Base-by-base conservation (phyloP, 2,797 vertebrate species). In the Ceyx erithaca region DNA sequence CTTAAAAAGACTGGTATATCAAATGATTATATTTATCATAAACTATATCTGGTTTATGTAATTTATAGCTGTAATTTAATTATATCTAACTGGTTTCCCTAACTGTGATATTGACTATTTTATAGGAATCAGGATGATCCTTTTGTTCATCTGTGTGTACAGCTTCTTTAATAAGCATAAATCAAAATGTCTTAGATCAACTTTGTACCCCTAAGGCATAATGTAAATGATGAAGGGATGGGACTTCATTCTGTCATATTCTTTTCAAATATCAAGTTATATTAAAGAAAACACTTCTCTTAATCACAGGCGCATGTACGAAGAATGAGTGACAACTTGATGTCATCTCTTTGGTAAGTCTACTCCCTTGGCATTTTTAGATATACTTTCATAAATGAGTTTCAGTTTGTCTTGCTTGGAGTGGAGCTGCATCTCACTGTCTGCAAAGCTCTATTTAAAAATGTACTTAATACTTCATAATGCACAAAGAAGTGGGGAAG, bases 241-340 rank as follows among this genome's bases (percentile, higher is more conserved):
- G 92, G 90, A 94, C 87, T 93, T 97, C 84, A 82, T 95, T 97
- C 96, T 97, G 94, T 97, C 95, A 93, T 97, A 94, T 94, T 96
- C 96, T 96, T 94, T 96, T 98, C 92, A 97, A 97, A 98, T 97
- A 97, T 95, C 97, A 97, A 95, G 85, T 96, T 97, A 94, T 97
- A 97, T 97, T 98, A 98, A 97, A 97, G 96, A 97, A 97, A 98
- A 96, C 94, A 97, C 97, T 97, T 97, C 94, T 96, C 91, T 96
- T 95, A 92, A 95, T 97, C 97, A 97, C 95, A 97, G 95, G 95
- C 96, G 88, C 67, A 10, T 91, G 68, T 80, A 92, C 25, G n/a
- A 93, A 81, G 90, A 72, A 62, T 95, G 96, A 97, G 79, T 97
- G 97, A 97, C 97, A 97, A 92, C 96, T 95, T 92, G 93, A 94